phyloP scores from a whole-genome alignment of 2,797 vertebrate species.

The Meriones psammophilus region DNA sequence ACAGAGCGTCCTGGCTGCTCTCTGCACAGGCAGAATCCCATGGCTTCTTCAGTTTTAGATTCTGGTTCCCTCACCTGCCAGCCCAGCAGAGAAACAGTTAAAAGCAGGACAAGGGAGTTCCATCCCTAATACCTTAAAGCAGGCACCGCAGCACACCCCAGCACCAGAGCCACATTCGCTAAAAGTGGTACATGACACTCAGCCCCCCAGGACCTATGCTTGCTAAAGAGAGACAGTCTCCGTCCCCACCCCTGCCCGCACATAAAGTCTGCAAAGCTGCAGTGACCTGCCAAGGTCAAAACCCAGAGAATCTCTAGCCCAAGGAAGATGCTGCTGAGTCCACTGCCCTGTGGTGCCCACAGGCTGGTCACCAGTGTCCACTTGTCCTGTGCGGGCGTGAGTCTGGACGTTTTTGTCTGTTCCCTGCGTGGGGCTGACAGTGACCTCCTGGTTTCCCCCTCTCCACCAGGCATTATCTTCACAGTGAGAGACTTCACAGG shows the following conservation, averaged over 20 bases:
- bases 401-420: not conserved
- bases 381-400: not conserved
- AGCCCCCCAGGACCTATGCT: fast-evolving
- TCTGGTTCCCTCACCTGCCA: not conserved
- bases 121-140: not conserved
- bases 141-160: fast-evolving
- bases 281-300: not conserved
- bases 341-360: fast-evolving
- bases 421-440: not conserved
- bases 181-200: fast-evolving
- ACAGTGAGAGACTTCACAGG: too few species aligned
- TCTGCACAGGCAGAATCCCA: not conserved
- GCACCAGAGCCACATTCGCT: not conserved
- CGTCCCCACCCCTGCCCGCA: not conserved
- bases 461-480: not conserved
- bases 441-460: not conserved
- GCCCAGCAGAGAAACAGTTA: not conserved
- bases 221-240: not conserved
- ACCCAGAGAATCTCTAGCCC: fast-evolving
- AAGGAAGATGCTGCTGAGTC: not conserved
- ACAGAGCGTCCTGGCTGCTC: fast-evolving
- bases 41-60: not conserved
- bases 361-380: not conserved
- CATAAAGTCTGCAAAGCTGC: not conserved
- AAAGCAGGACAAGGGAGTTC: not conserved